A percentile compares a stretch with the other conserved stretches of the same genome.
Evolutionary conservation across 2,113 vertebrate genomes (phyloP).

Genomic region (Brachyhypopomus gauderio): DNA sequence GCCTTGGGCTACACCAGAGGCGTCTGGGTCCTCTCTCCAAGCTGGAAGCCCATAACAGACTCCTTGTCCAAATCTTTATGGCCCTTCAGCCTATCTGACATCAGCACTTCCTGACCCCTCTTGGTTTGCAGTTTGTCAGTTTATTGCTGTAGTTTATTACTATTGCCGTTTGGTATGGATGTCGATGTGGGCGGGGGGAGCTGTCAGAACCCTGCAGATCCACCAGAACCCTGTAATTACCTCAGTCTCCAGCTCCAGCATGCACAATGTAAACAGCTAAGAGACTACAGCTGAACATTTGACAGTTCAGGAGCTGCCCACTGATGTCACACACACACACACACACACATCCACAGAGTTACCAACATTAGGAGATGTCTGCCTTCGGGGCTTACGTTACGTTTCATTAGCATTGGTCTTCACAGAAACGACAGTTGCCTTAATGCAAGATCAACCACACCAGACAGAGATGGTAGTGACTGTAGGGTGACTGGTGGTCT

Average conservation of each 20-base stretch:
- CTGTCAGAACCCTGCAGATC: background rate
- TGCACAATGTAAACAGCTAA: background rate
- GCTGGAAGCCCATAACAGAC: background rate
- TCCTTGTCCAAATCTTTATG: background rate
- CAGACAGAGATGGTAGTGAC: background rate
- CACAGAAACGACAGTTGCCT: background rate
- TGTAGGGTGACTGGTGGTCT: background rate
- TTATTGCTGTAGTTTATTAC: background rate
- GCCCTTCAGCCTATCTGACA: background rate
- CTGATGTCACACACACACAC: background rate
- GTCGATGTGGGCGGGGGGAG: background rate
- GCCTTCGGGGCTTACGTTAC: no score
- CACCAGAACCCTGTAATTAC: conserved; percentile 16
- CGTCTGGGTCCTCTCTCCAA: background rate
- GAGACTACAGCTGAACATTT: conserved; percentile 7
- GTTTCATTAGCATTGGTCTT: no score
- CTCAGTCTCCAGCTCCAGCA: conserved; percentile 4
- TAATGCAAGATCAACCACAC: background rate
- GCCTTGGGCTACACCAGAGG: background rate
- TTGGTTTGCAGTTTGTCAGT: conserved; percentile 9
- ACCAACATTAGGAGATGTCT: no score
- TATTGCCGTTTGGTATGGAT: no score
- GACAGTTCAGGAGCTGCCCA: background rate
- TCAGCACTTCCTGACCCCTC: background rate
- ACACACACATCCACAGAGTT: no score